These are phyloP conservation scores for Alouatta palliata DNA, from an alignment of 2,113 vertebrate species.

Conservation along the genomic window DNA sequence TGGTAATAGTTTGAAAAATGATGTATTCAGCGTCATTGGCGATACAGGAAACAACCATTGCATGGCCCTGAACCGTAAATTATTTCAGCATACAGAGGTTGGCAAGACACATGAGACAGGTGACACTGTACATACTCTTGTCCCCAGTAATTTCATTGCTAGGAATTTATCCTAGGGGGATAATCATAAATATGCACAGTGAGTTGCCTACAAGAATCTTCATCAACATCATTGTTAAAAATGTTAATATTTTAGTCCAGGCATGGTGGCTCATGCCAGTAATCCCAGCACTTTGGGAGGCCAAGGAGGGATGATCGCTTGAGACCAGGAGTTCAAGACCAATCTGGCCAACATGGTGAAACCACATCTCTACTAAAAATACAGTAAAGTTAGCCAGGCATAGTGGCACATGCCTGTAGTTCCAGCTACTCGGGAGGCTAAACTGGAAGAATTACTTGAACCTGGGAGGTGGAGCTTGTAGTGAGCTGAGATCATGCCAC, in stretches of 20 bases:
- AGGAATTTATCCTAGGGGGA: neutral
- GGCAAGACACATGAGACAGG: neutral
- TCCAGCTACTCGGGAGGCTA: no score
- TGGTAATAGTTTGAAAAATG: neutral
- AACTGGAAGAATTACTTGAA: no score
- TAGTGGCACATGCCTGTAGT: no score
- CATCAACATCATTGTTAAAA: neutral
- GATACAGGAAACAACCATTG: neutral
- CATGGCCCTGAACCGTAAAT: neutral
- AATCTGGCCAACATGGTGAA: no score
- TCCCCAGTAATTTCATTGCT: neutral
- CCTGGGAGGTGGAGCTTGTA: no score
- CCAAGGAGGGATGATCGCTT: no score
- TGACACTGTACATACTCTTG: neutral
- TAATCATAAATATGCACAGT: neutral
- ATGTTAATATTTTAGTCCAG: neutral
- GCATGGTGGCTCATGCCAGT: no score
- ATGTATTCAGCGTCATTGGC: neutral
- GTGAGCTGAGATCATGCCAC: no score
- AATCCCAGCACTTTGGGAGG: no score
- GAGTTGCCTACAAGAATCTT: neutral
- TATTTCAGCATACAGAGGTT: neutral
- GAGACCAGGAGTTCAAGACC: no score
- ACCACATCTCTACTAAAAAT: no score
- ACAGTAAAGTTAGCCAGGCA: no score